Evolutionary conservation across 2,797 vertebrate species (phyloP), one percentile per base, ranked within the genome.

Genomic region (Chrosomus eos): DNA sequence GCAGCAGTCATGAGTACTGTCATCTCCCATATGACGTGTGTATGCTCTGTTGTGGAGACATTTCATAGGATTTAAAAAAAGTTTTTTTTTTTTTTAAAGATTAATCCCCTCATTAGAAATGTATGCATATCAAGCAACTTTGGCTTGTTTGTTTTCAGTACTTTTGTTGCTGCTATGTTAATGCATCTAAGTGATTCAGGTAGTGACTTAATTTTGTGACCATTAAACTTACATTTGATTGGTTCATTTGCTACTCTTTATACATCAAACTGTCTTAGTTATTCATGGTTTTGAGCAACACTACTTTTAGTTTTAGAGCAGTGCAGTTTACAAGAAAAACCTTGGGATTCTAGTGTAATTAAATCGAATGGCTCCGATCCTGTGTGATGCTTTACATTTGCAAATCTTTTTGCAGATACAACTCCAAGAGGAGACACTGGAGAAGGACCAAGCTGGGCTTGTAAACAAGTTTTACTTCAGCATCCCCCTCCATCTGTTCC

Each of bases 391-490:
- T 23, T 43, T 11, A 74, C 28, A 80, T 84, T 43, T 0, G 11
- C 21, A 10, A 33, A 33, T 48, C 0, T 80, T 23, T 55, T 87
- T 89, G 31, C 88, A 98, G 97, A 93, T 98, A 98, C 95, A 98
- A 98, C 93, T 98, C 97, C 92, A 98, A 98, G 94, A 97, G 97
- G 92, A 97, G 97, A 92, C 97, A 98, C 95, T 97, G 96, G 97
- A 97, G 97, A 93, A 97, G 96, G 93, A 97, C 96, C 88, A 96
- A 97, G 91, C 94, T 96, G 26, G 97, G 96, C 92, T 92, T 96
- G 95, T 97, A 96, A 96, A 90, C 88, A 83, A 86, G 75, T 82
- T 45, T 72, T 74, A 1, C 19, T 86, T 88, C 87, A 85, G 87
- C 86, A 75, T 77, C 86, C 88, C 51, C 82, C 60, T 85, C 55